These are phyloP conservation scores for Heliconius hewitsoni DNA, from an alignment of 1,140 invertebrate species.

Conservation along the genomic window DNA sequence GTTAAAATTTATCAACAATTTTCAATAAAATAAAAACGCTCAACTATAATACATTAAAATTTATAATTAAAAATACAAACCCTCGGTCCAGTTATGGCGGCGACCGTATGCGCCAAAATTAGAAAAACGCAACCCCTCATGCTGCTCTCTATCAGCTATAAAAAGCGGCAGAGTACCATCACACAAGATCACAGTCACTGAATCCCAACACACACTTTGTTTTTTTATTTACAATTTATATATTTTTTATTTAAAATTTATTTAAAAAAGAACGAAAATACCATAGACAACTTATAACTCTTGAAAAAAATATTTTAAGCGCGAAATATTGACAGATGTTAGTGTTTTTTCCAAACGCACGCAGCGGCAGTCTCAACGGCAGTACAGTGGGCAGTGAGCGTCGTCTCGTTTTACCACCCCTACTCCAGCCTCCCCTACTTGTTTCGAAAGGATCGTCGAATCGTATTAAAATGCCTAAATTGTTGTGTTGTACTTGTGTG, in stretches of 20 bases:
- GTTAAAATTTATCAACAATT: no score
- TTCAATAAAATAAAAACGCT: not conserved
- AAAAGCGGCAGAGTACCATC: slow-evolving; percentile 75
- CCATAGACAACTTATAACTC: slow-evolving; percentile 39
- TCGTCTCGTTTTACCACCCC: slow-evolving; percentile 75
- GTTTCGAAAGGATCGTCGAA: slow-evolving; percentile 74
- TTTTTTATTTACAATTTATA: not conserved
- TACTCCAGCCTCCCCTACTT: slow-evolving; percentile 69
- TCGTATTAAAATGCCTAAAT: slow-evolving; percentile 51
- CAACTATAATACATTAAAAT: not conserved
- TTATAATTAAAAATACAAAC: slow-evolving; percentile 45
- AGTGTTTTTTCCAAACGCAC: slow-evolving; percentile 48
- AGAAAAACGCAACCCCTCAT: slow-evolving; percentile 73
- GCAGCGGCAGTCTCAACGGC: slow-evolving; percentile 55
- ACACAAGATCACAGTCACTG: slow-evolving; percentile 60
- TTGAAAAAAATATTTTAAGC: slow-evolving; percentile 25
- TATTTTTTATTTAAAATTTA: slow-evolving; percentile 8
- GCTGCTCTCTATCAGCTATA: slow-evolving; percentile 61
- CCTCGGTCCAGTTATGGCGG: slow-evolving; percentile 73
- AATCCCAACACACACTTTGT: slow-evolving; percentile 39
- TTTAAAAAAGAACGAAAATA: slow-evolving; percentile 38
- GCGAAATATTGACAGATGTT: slow-evolving; percentile 45
- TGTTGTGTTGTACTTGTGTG: slow-evolving; percentile 47
- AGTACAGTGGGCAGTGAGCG: slow-evolving; percentile 60
- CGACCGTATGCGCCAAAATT: slow-evolving; percentile 70